phyloP scores from a whole-genome alignment of 2,888 invertebrate species.

The Barypeithes pellucidus region DNA sequence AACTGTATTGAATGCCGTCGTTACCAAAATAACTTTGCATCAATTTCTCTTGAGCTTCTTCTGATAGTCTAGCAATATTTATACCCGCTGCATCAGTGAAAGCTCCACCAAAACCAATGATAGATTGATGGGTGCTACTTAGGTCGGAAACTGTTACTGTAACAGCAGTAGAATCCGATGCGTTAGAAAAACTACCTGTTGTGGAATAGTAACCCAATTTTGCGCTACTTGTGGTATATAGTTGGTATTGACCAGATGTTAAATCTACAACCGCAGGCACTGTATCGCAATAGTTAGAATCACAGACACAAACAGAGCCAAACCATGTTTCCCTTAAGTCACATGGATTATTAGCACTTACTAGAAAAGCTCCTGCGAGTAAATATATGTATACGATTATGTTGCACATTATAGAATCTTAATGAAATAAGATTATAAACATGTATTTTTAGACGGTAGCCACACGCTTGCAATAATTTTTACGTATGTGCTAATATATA shows the following conservation, averaged over 20 bases:
- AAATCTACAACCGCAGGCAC: slow-evolving; percentile 59
- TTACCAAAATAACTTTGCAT: slow-evolving; percentile 82
- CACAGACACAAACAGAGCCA: slow-evolving; percentile 69
- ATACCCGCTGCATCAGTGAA: slow-evolving; percentile 80
- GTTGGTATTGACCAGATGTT: slow-evolving; percentile 56
- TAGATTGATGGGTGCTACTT: slow-evolving; percentile 73
- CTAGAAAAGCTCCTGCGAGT: background rate
- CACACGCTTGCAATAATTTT: no score
- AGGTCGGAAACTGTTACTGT: slow-evolving; percentile 42
- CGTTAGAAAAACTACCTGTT: slow-evolving; percentile 66
- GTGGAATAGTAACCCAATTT: slow-evolving; percentile 74
- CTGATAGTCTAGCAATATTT: slow-evolving; percentile 78
- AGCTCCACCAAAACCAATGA: slow-evolving; percentile 89
- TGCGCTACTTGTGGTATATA: slow-evolving; percentile 68
- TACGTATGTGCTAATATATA: no score
- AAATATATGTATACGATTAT: background rate
- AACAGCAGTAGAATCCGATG: slow-evolving; percentile 6
- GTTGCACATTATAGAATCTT: background rate
- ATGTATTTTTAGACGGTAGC: no score
- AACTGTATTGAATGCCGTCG: slow-evolving; percentile 83
- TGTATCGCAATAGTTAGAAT: slow-evolving; percentile 69
- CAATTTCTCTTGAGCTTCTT: slow-evolving; percentile 66
- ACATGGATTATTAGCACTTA: slow-evolving; percentile 32
- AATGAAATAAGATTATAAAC: background rate
- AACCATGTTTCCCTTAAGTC: slow-evolving; percentile 30